These are phyloP conservation scores for Microtus ochrogaster DNA, from an alignment of 2,113 vertebrate species.

Conservation along the genomic window DNA sequence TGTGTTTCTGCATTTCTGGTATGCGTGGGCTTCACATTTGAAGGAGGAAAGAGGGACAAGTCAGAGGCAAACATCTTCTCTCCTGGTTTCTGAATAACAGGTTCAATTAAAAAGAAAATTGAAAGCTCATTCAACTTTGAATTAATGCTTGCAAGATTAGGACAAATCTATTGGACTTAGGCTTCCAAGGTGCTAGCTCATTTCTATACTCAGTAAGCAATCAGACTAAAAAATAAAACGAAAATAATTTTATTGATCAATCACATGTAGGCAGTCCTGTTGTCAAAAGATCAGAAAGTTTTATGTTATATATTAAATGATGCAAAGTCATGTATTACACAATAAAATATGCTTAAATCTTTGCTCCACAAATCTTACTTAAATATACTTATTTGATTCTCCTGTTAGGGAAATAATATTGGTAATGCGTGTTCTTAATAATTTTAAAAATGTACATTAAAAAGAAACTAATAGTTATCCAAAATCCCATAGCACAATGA, in stretches of 20 bases:
- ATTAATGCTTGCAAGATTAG: conserved; percentile 50
- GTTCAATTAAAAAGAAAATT: conserved; percentile 67
- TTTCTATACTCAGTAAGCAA: conserved; percentile 38
- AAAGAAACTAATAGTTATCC: conserved; percentile 19
- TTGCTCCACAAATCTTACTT: conserved; percentile 3
- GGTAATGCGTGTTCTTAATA: conserved; percentile 6
- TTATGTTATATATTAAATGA: conserved; percentile 21
- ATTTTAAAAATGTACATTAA: background rate
- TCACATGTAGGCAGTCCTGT: background rate
- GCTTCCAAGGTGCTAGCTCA: background rate
- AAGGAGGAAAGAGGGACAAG: background rate
- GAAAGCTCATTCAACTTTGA: conserved; percentile 56
- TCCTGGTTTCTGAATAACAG: conserved; percentile 39
- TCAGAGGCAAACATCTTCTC: conserved; percentile 14
- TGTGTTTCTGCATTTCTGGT: background rate
- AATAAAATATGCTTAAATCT: background rate
- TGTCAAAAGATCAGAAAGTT: conserved; percentile 25
- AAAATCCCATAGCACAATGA: background rate
- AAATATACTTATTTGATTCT: conserved; percentile 21
- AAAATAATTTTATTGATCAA: conserved; percentile 52
- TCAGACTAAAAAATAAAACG: conserved; percentile 56
- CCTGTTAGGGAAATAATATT: conserved; percentile 21
- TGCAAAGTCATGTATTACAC: background rate
- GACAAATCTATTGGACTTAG: background rate
- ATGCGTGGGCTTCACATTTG: background rate